Evolutionary conservation across 2,113 vertebrate genomes (phyloP), one percentile per base, ranked within the genome.

Genomic region (Echinops telfairi): DNA sequence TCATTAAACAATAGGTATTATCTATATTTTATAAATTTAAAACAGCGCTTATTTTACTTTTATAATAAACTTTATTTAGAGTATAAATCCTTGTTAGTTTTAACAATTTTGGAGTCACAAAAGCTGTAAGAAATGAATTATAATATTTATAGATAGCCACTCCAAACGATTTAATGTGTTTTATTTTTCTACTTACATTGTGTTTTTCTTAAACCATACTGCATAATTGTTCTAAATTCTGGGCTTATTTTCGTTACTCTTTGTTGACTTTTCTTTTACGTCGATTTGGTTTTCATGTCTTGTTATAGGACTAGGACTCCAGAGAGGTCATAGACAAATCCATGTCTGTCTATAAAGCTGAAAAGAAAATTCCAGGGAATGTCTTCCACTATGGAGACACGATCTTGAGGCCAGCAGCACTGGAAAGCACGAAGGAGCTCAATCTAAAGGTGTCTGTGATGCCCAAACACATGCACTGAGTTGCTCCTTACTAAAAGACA

Each of bases 361-460:
- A 57, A 38, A 78, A 90, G 88, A 86, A 82, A 57, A 81, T 68
- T 83, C 77, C 71, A 81, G 86, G 86, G 92, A 92, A 87, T 84
- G 3, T 1, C 9, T 38, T 7, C 89, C 11, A 31, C 6, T 38
- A 12, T 38, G 27, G 17, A n/a, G 36, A 95, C 31, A 16, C 20
- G 87, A 73, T 38, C 43, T 8, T 20, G 12, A 57, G 10, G 19
- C 2, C 66, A 40, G 33, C 83, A 77, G 2, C 40, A 66, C 47
- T 31, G 40, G 38, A 78, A 91, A 88, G 11, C 19, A 66, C 15
- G 43, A 36, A 64, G 70, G 43, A 75, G 29, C 53, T 2, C 0
- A 2, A 40, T 95, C 6, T 76, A 68, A 84, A 62, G 31, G 27
- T 0, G 40, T 73, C 80, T 79, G 57, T 33, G 16, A 70, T 19